Evolutionary conservation across 2,797 vertebrate genomes (phyloP), one percentile per base, ranked within the genome.

Genomic region (Gymnocypris eckloni): DNA sequence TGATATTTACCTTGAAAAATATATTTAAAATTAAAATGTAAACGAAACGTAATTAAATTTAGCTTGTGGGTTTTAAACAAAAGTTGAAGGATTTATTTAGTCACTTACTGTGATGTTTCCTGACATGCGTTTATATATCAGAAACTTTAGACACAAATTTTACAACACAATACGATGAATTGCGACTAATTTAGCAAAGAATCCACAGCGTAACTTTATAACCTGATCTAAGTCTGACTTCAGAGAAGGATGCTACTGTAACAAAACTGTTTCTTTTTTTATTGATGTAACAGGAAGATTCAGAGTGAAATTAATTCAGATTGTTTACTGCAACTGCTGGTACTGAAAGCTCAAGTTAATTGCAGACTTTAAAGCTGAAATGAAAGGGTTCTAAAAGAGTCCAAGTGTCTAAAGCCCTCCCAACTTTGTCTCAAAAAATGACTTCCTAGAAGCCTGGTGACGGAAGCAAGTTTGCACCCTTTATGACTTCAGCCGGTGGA

Each of bases 361-460:
- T 9, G 13, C 33, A 37, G 28, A 67, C 28, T 33, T 66, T 33
- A 33, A 67, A 15, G 64, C 52, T 56, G 20, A 41, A 3, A 77
- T 56, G 6, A 41, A 67, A 66, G 6, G 28, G 13, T 12, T 15
- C 61, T 52, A 50, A 75, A 75, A 2, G 9, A 4, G n/a, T 61
- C 11, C n/a, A 75, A 37, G 9, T 6, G 28, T 75, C 48, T 37
- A 76, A 76, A 54, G 1, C 28, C 73, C 50, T 56, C 18, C 11
- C 12, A 79, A 81, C 15, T 70, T 80, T 22, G 25, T n/a, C 78
- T 85, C 66, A 73, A 15, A 64, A 64, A 82, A 83, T 28, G 5
- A 72, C 28, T 59, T n/a, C 20, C 28, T 73, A 28, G 59, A 39
- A 85, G 75, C n/a, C 64, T 28, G 52, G 45, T 59, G 39, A 79